Evolutionary conservation across 1,140 invertebrate genomes (phyloP).

Genomic region (Hycleus cichorii): DNA sequence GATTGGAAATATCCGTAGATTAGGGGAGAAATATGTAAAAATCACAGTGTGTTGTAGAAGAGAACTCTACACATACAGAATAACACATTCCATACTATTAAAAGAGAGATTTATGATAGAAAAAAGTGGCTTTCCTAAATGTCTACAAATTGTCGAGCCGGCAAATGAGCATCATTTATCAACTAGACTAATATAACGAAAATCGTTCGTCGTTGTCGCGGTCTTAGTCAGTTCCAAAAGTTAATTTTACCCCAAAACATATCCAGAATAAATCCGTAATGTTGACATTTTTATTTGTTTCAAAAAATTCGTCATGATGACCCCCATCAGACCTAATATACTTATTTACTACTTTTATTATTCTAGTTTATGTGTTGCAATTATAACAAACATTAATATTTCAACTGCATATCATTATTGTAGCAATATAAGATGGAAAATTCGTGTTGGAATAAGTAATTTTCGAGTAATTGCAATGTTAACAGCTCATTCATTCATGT

Average conservation of each 20-base stretch:
- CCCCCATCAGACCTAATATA: too few relatives aligned
- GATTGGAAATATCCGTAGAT: too few relatives aligned
- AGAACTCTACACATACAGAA: conserved; percentile 5
- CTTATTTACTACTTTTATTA: too few relatives aligned
- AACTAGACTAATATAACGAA: conserved; percentile 8
- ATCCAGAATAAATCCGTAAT: conserved; percentile 34
- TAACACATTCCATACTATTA: conserved; percentile 37
- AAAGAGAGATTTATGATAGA: conserved; percentile 39
- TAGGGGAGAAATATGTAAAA: not conserved
- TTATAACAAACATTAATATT: too few relatives aligned
- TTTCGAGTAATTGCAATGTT: too few relatives aligned
- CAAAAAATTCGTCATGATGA: not conserved
- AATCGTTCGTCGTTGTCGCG: too few relatives aligned
- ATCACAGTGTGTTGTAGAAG: conserved; percentile 3
- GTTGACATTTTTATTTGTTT: conserved; percentile 36
- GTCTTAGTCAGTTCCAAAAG: conserved; percentile 36
- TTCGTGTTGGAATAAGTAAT: too few relatives aligned
- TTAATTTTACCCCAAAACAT: conserved; percentile 31
- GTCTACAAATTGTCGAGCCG: conserved; percentile 42
- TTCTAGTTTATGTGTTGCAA: too few relatives aligned
- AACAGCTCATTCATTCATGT: too few relatives aligned
- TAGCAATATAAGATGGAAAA: too few relatives aligned
- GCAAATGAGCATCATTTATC: conserved; percentile 42
- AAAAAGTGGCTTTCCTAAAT: conserved; percentile 39
- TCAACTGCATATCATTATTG: too few relatives aligned